phyloP scores from a whole-genome alignment of 2,797 vertebrate genomes.

The Aselliscus stoliczkanus region DNA sequence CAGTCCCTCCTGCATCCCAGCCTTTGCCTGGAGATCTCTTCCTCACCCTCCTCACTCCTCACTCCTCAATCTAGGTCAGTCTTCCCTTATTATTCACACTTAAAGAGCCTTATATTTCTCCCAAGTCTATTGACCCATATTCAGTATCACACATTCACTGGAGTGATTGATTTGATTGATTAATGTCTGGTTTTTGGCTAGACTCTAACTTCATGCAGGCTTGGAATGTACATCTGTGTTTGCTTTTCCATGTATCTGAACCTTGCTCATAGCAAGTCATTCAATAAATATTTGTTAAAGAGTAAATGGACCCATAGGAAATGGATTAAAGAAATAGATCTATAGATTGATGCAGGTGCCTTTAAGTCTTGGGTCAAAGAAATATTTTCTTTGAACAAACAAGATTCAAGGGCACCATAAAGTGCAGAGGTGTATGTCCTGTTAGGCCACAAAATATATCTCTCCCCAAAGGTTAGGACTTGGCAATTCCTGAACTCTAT shows the following conservation, averaged over 20 bases:
- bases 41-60: background rate
- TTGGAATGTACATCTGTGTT: background rate
- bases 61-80: background rate
- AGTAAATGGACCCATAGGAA: background rate
- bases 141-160: background rate
- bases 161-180: background rate
- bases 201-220: background rate
- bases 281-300: conserved; percentile 3
- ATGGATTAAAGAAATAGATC: background rate
- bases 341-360: background rate
- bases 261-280: background rate
- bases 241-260: background rate
- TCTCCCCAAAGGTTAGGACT: background rate
- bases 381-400: conserved; percentile 33
- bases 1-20: background rate
- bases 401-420: conserved; percentile 20
- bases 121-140: background rate
- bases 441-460: background rate
- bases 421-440: background rate
- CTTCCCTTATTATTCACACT: background rate
- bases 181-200: background rate
- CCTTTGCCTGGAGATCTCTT: background rate
- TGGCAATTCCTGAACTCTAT: background rate
- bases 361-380: background rate
- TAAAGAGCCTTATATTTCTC: background rate